Conservation (phyloP, 2,797 vertebrate genomes). For the Pachyuromys duprasi region DNA sequence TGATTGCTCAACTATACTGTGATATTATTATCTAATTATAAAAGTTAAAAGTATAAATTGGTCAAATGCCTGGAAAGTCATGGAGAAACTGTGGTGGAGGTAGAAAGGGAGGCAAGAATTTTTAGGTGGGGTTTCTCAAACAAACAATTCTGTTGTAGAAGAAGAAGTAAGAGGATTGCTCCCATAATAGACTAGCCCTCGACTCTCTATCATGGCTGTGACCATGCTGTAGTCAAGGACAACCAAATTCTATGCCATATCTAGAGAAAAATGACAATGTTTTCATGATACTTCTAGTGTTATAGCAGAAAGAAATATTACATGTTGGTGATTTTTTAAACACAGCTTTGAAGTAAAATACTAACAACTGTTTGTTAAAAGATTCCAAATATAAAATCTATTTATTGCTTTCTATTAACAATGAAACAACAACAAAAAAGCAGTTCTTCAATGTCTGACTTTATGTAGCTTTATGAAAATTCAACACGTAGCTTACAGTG, state of each 20-base stretch:
- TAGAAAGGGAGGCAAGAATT: background rate
- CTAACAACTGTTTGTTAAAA: background rate
- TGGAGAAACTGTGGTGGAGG: background rate
- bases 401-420: background rate
- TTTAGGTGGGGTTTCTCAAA: background rate
- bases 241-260: background rate
- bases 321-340: background rate
- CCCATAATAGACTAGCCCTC: background rate
- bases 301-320: background rate
- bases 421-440: background rate
- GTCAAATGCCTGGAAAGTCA: background rate
- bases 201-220: background rate
- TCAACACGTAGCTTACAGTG: background rate
- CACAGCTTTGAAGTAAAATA: background rate
- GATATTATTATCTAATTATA: background rate
- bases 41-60: background rate
- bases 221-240: background rate
- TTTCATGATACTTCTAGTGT: background rate
- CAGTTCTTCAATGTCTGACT: background rate
- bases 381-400: background rate
- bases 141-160: background rate
- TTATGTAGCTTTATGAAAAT: background rate
- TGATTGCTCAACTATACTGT: background rate
- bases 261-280: background rate
- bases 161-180: background rate